Base-by-base conservation (phyloP, 2,888 invertebrate species). In the Limnephilus auricula region DNA sequence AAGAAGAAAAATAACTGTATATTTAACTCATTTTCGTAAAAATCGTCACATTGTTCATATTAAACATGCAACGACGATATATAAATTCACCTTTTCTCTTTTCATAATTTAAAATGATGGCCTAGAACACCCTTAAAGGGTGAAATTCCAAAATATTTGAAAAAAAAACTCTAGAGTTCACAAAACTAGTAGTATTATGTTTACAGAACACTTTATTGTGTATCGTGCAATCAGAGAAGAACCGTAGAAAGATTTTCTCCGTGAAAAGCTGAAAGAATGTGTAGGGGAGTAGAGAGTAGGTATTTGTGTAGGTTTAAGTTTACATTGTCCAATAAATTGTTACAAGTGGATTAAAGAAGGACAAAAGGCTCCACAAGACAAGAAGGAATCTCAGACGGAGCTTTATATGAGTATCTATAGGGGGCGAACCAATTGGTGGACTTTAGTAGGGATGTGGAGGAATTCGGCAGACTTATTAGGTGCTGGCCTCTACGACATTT, bases 261-360 rank as follows among this genome's bases (percentile, higher is more conserved):
- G 25, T 65, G 18, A 65, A 65, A 65, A 65, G 2, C 50, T 25
- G 25, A 25, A 65, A 6, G 50, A 65, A 65, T 65, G 50, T 65
- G 18, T 65, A 65, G 50, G 0, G 40, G 40, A 12, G 0, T 37
- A 50, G 25, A 2, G 3, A 2, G 45, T 45, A 15, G 4, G 45
- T 65, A 25, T 65, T 5, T 65, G 25, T 18, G 50, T 65, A 65
- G 45, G 45, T 45, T 45, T 45, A 18, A 5, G 50, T 65, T 18
- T 79, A 31, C 79, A 79, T 79, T 79, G 79, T 79, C 79, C 79
- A 79, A 79, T 79, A 31, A 37, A 84, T 40, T 84, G 84, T 84
- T 84, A 84, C 84, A 84, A 84, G 84, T 34, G 84, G 37, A 84
- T 84, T 84, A 84, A 18, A 37, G 37, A 83, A 37, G 84, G 37